A percentile compares a stretch with the other conserved stretches of the same genome.
Conservation (phyloP, 2,888 invertebrate genomes). For the Eilema depressum region DNA sequence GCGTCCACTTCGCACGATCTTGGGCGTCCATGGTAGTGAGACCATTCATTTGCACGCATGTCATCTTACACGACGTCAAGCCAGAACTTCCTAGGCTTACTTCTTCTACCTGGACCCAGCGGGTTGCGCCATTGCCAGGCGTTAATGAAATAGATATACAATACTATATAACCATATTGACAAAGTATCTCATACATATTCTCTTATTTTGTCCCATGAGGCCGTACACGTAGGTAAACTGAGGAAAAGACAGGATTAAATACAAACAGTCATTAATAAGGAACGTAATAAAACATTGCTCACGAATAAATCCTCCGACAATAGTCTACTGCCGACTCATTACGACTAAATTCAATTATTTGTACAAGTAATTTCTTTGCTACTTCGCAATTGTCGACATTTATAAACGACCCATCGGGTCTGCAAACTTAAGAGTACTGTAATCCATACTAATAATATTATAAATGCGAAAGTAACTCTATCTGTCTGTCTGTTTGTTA, state of each 20-base stretch:
- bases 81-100: too few species aligned
- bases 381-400: not conserved
- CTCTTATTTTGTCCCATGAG: not conserved
- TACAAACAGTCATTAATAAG: conserved; percentile 1
- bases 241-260: not conserved
- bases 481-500: too few species aligned
- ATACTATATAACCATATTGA: not conserved
- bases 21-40: too few species aligned
- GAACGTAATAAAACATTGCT: conserved; percentile 1
- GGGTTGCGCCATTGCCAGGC: too few species aligned
- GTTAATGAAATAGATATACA: too few species aligned
- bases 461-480: too few species aligned
- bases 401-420: not conserved
- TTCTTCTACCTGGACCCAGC: too few species aligned
- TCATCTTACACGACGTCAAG: too few species aligned
- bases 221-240: not conserved
- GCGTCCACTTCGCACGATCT: too few species aligned
- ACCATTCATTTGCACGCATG: too few species aligned
- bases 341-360: conserved; percentile 1
- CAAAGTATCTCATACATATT: not conserved
- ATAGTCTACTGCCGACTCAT: not conserved
- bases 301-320: not conserved
- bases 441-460: too few species aligned
- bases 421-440: not conserved
- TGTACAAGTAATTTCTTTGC: not conserved